Conservation (phyloP, 2,113 vertebrate genomes). For the Ibidorhyncha struthersii region DNA sequence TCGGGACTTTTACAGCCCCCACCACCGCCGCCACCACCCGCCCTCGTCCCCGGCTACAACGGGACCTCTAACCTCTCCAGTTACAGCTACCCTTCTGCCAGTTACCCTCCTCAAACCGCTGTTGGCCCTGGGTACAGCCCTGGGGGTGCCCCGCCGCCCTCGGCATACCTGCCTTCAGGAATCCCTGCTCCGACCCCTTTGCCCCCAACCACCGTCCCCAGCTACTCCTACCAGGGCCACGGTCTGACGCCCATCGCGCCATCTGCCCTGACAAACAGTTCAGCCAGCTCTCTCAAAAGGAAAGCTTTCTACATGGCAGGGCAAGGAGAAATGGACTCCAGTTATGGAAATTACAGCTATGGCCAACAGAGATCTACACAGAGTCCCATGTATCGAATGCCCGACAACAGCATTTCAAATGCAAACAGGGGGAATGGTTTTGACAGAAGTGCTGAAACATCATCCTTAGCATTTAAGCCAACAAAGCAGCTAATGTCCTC, state of each 20-base stretch:
- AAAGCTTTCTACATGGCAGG: conserved; percentile 99
- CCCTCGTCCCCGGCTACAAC: conserved; percentile 94
- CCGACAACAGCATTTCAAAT: conserved; percentile 93
- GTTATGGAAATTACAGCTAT: conserved; percentile 96
- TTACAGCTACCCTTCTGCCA: conserved; percentile 93
- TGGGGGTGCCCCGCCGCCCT: conserved; percentile 90
- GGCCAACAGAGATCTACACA: conserved; percentile 97
- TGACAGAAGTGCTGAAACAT: conserved; percentile 91
- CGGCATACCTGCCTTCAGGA: conserved; percentile 95
- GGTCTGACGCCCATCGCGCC: conserved; percentile 91
- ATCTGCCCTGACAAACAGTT: conserved; percentile 91
- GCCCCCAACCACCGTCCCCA: conserved; percentile 90
- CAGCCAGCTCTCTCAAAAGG: conserved; percentile 95
- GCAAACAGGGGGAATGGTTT: conserved; percentile 93
- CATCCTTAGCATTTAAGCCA: conserved; percentile 95
- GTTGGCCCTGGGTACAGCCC: conserved; percentile 94
- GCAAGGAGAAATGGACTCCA: conserved; percentile 97
- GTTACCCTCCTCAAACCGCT: conserved; percentile 92
- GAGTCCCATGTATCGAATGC: conserved; percentile 96
- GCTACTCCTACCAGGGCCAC: conserved; percentile 95
- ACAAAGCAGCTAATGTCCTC: conserved; percentile 93
- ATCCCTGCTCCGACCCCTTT: conserved; percentile 95
- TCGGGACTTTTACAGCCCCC: conserved; percentile 94
- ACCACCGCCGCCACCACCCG: conserved; percentile 83
- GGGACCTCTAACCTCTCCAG: conserved; percentile 92